phyloP scores from a whole-genome alignment of 2,888 invertebrate genomes.

The Protonemura montana region DNA sequence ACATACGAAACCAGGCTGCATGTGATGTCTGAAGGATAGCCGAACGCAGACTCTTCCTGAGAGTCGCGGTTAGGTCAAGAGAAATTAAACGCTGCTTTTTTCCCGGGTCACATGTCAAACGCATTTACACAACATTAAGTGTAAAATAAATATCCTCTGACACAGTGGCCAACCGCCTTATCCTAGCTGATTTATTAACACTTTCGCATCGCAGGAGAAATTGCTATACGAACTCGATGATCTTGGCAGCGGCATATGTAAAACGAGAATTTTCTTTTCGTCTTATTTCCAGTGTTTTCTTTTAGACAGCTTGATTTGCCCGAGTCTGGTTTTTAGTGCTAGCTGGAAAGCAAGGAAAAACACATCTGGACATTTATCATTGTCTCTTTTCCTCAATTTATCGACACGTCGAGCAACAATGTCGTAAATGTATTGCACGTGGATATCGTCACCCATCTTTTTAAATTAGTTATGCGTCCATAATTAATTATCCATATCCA shows the following conservation, averaged over 20 bases:
- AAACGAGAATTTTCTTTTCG: not conserved
- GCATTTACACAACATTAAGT: slow-evolving; percentile 1
- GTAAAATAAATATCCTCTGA: not conserved
- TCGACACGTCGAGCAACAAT: not conserved
- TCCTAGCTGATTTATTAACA: not conserved
- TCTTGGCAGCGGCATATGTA: not conserved
- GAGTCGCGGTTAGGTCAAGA: not conserved
- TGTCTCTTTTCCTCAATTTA: no score
- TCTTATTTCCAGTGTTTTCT: not conserved
- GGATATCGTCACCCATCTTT: not conserved
- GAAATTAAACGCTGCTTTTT: not conserved
- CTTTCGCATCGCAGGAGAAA: not conserved
- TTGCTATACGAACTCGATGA: not conserved
- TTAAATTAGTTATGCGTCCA: not conserved
- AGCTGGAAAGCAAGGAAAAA: not conserved
- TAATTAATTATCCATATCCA: not conserved
- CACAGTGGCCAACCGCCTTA: not conserved
- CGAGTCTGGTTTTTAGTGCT: not conserved
- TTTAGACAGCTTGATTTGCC: not conserved
- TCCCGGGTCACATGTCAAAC: not conserved
- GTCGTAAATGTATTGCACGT: not conserved
- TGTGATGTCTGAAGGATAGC: not conserved
- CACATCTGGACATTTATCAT: no score
- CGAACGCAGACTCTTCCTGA: not conserved
- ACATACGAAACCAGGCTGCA: not conserved